Conservation (phyloP, 2,113 vertebrate species). For the Tyrannus savana region DNA sequence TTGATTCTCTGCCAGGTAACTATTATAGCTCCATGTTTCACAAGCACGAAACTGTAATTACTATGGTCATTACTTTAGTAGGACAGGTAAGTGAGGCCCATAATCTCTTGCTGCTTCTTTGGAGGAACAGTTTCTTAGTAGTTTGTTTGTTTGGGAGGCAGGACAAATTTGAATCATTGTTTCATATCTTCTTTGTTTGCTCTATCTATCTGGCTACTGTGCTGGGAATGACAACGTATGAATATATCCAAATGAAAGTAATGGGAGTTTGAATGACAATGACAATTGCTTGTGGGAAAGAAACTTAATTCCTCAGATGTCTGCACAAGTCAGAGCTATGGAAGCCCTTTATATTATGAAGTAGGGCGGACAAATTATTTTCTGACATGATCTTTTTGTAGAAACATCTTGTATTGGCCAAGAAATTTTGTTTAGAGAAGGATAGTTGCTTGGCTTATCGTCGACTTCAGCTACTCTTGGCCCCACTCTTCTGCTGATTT, state of each 20-base stretch:
- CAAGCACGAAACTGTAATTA: neutral
- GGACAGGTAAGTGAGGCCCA: neutral
- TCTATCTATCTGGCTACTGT: neutral
- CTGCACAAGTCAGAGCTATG: neutral
- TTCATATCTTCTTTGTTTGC: neutral
- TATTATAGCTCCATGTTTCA: neutral
- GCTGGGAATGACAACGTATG: neutral
- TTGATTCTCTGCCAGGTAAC: neutral
- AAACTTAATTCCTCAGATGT: neutral
- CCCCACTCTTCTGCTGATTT: neutral
- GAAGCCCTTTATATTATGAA: neutral
- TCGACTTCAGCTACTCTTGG: constrained; percentile 15
- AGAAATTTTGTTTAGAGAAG: constrained; percentile 28
- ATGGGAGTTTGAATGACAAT: too few relatives aligned
- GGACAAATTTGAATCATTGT: neutral
- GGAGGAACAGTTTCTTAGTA: neutral
- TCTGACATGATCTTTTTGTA: constrained; percentile 1
- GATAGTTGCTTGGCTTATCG: neutral
- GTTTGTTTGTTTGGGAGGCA: neutral
- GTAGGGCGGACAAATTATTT: neutral
- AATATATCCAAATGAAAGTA: too few relatives aligned
- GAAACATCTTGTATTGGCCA: constrained; percentile 3
- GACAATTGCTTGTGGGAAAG: neutral
- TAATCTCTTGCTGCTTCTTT: neutral
- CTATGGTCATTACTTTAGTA: neutral